A percentile compares a stretch with the other conserved stretches of the same genome.
Evolutionary conservation across 1,140 invertebrate species (phyloP).

Genomic region (Araneus ventricosus): DNA sequence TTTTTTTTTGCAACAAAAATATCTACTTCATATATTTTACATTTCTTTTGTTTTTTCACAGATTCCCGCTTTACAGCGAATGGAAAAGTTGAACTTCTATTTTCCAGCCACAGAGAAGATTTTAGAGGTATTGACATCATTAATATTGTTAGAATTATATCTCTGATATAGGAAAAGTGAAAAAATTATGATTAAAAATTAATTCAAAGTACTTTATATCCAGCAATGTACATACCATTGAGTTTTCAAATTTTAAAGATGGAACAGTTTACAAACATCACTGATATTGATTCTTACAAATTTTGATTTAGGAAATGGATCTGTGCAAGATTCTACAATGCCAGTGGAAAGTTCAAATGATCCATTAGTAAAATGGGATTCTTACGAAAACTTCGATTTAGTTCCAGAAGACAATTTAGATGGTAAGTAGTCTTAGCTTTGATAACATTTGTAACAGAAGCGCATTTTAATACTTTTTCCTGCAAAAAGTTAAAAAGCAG

Average conservation of each 20-base stretch:
- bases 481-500: background rate
- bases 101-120: slow-evolving; percentile 74
- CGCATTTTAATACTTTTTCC: background rate
- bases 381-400: slow-evolving; percentile 87
- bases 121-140: slow-evolving; percentile 52
- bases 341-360: slow-evolving; percentile 84
- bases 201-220: too few species aligned
- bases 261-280: background rate
- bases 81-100: slow-evolving; percentile 86
- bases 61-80: slow-evolving; percentile 83
- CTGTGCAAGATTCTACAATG: slow-evolving; percentile 76
- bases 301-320: slow-evolving; percentile 72
- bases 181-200: background rate
- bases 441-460: background rate
- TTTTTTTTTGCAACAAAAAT: background rate
- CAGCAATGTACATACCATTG: too few species aligned
- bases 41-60: slow-evolving; percentile 74
- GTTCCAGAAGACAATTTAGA: slow-evolving; percentile 80
- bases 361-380: slow-evolving; percentile 89
- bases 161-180: background rate
- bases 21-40: background rate
- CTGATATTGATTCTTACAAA: background rate
- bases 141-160: background rate
- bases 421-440: slow-evolving; percentile 77
- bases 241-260: too few species aligned